Percentiles rank a stretch among this genome's conserved stretches.
These are phyloP conservation scores for Buteo buteo DNA, from an alignment of 2,113 vertebrate genomes.

Conservation along the genomic window DNA sequence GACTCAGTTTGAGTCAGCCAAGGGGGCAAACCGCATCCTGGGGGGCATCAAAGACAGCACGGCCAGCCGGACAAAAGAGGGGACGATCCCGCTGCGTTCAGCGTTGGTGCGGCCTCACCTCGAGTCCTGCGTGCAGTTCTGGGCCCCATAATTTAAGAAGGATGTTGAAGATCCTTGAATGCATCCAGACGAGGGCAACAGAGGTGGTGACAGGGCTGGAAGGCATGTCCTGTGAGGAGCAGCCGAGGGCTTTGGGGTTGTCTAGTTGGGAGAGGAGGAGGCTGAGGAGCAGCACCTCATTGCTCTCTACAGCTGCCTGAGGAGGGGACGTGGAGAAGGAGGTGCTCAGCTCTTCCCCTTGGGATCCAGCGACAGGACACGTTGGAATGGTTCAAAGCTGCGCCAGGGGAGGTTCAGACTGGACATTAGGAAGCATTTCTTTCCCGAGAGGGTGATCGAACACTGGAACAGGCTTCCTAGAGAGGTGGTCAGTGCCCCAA, in stretches of 20 bases:
- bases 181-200: neutral
- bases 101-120: neutral
- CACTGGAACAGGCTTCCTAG: neutral
- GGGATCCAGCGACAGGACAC: neutral
- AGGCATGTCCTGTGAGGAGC: neutral
- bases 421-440: neutral
- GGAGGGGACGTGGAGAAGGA: neutral
- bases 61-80: neutral
- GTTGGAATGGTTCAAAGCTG: neutral
- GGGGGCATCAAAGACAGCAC: neutral
- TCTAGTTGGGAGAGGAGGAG: neutral
- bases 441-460: neutral
- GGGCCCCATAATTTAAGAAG: neutral
- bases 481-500: fast-evolving
- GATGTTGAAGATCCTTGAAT: neutral
- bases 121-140: too few relatives aligned
- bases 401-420: neutral
- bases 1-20: fast-evolving
- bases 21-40: neutral
- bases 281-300: fast-evolving
- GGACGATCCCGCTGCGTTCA: fast-evolving
- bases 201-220: neutral
- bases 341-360: neutral
- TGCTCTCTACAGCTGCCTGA: neutral
- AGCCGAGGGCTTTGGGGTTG: neutral